A percentile compares a stretch with the other conserved stretches of the same genome.
Evolutionary conservation across 2,113 vertebrate species (phyloP).

Genomic region (Orcinus orca): DNA sequence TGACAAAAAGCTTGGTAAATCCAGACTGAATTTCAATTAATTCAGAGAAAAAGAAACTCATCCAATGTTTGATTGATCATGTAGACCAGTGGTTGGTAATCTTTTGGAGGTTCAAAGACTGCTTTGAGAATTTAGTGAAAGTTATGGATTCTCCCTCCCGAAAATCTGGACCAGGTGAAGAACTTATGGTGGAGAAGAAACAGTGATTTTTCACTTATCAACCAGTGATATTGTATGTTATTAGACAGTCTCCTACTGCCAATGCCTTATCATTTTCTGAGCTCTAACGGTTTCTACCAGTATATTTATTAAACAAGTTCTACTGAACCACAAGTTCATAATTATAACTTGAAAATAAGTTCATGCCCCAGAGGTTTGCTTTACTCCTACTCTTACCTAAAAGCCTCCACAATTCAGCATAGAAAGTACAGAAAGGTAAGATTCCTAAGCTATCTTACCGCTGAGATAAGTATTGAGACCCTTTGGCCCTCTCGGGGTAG

Average conservation of each 20-base stretch:
- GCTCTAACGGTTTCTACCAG: background rate
- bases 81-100: background rate
- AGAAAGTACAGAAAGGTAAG: background rate
- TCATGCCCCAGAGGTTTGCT: background rate
- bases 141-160: background rate
- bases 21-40: slow-evolving; percentile 16
- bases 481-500: background rate
- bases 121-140: slow-evolving; percentile 1
- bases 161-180: background rate
- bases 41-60: background rate
- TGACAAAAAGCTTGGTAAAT: slow-evolving; percentile 24
- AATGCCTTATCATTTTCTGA: background rate
- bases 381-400: background rate
- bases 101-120: background rate
- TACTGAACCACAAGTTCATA: background rate
- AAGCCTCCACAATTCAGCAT: background rate
- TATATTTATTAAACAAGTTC: background rate
- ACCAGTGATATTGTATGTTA: background rate
- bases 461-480: background rate
- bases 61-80: background rate
- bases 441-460: background rate
- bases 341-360: background rate
- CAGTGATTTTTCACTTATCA: background rate
- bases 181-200: background rate
- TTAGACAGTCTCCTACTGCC: background rate